Evolutionary conservation across 2,888 invertebrate genomes (phyloP).

Genomic region (Willowsia nigromaculata): DNA sequence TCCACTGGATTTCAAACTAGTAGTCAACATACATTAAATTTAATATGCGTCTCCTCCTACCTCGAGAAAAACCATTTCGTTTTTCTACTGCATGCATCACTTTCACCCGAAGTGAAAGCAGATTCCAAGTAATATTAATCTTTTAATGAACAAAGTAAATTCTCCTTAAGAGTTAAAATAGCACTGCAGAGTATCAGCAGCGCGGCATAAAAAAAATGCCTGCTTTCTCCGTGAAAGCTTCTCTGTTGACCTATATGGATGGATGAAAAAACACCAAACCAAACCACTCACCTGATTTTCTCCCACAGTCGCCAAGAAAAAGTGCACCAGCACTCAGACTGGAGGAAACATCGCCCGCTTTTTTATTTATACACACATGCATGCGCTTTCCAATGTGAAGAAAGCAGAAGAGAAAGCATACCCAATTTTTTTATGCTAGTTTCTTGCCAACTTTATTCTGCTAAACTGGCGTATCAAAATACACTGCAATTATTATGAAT

Average conservation of each 20-base stretch:
- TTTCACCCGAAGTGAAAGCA: too few species aligned
- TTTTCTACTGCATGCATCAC: too few species aligned
- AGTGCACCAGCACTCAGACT: neutral
- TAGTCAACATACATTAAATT: neutral
- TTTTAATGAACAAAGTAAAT: too few species aligned
- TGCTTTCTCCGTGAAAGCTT: neutral
- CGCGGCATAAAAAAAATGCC: neutral
- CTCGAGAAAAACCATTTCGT: too few species aligned
- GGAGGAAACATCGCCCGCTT: too few species aligned
- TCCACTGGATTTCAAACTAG: neutral
- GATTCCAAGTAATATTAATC: too few species aligned
- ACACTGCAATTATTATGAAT: neutral
- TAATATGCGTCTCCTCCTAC: neutral
- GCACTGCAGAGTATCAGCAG: neutral
- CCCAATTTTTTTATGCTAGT: neutral
- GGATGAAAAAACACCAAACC: too few species aligned
- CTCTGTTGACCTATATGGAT: neutral
- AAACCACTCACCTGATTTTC: neutral
- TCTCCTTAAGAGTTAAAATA: too few species aligned
- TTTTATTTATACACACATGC: neutral
- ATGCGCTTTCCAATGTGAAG: too few species aligned
- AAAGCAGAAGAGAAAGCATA: neutral
- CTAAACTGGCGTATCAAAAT: too few species aligned
- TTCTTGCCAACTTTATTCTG: neutral
- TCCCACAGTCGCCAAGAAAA: neutral